Evolutionary conservation across 1,140 invertebrate species (phyloP).

Genomic region (Zaprionus inermis): DNA sequence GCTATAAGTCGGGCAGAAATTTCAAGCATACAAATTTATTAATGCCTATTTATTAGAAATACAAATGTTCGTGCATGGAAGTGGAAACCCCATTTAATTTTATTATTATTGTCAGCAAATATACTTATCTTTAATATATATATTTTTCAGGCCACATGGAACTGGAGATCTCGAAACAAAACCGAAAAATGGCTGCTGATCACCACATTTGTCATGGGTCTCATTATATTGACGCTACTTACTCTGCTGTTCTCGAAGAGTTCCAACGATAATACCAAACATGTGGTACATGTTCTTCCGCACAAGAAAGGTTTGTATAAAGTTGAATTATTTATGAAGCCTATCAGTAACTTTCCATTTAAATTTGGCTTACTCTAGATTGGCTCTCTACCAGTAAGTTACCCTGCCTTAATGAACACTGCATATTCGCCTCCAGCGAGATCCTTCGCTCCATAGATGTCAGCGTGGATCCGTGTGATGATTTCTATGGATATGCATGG

Average conservation of each 20-base stretch:
- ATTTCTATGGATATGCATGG: conserved; percentile 98
- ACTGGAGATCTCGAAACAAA: conserved; percentile 85
- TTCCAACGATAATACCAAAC: conserved; percentile 62
- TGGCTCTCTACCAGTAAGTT: conserved; percentile 56
- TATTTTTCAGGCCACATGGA: conserved; percentile 71
- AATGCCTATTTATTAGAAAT: neutral
- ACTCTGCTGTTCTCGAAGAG: conserved; percentile 76
- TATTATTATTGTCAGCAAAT: conserved; percentile 9
- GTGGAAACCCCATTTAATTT: neutral
- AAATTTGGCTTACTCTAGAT: conserved; percentile 23
- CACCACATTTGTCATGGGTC: conserved; percentile 73
- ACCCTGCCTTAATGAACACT: conserved; percentile 91
- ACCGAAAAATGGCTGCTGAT: conserved; percentile 85
- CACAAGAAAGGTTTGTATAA: conserved; percentile 58
- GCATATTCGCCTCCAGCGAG: conserved; percentile 93
- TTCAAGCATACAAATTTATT: neutral
- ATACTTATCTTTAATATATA: neutral
- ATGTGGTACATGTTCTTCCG: conserved; percentile 74
- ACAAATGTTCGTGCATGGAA: neutral
- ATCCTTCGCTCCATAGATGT: conserved; percentile 94
- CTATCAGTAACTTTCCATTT: neutral
- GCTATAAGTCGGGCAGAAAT: neutral
- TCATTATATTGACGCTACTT: conserved; percentile 80
- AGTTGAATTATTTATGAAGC: neutral
- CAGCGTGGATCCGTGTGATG: conserved; percentile 93